Percentiles rank a stretch among this genome's conserved stretches.
Evolutionary conservation across 2,888 invertebrate species (phyloP).

Genomic region (Smittia sp.): DNA sequence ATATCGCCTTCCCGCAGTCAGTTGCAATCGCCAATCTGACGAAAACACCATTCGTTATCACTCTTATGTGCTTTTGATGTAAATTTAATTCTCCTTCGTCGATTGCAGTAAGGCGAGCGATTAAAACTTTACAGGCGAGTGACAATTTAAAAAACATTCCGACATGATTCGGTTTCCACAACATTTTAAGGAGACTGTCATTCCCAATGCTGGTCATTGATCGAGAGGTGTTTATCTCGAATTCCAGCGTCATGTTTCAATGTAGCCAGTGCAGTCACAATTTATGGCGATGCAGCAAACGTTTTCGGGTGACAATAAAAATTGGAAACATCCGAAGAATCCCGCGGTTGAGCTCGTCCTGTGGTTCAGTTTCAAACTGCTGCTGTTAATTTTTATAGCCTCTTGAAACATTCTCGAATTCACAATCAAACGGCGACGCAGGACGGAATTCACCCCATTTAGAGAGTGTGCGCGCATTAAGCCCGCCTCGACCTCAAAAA

Average conservation of each 20-base stretch:
- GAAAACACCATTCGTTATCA: constrained; percentile 20
- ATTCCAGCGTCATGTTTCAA: constrained; percentile 6
- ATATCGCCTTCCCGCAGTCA: constrained; percentile 21
- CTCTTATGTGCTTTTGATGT: constrained; percentile 20
- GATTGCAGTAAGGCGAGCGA: neutral
- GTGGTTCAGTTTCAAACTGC: constrained; percentile 13
- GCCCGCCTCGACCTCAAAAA: neutral
- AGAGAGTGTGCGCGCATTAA: constrained; percentile 20
- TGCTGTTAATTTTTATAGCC: constrained; percentile 37
- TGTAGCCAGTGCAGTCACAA: neutral
- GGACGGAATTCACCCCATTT: neutral
- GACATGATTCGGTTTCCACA: constrained; percentile 6
- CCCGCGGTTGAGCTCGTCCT: neutral
- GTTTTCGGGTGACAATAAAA: constrained; percentile 13
- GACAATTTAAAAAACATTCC: neutral
- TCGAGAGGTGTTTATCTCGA: neutral
- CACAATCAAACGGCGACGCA: neutral
- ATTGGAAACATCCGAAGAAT: constrained; percentile 1
- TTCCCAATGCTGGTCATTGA: neutral
- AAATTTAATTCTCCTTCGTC: constrained; percentile 15
- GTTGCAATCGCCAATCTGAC: neutral
- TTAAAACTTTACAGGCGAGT: too few species aligned
- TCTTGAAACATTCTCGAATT: neutral
- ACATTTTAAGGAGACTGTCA: neutral
- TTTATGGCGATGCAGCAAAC: neutral